phyloP scores from a whole-genome alignment of 2,888 invertebrate genomes.

The Taphrorychus bicolor region DNA sequence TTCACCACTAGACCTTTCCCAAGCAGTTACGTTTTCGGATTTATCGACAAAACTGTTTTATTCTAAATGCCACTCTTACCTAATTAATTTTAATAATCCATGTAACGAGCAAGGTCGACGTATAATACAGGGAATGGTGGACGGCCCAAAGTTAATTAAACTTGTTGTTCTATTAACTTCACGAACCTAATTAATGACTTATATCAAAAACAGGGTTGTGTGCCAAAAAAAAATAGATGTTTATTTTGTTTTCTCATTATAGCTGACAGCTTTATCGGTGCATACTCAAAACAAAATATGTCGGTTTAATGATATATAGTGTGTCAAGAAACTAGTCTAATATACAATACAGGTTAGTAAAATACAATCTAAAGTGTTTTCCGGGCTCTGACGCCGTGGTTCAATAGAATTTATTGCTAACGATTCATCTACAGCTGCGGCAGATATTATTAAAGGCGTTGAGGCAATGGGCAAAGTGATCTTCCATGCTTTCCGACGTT shows the following conservation, averaged over 20 bases:
- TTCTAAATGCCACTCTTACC: background rate
- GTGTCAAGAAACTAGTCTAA: too few relatives aligned
- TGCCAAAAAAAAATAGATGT: conserved; percentile 3
- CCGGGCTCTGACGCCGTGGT: too few relatives aligned
- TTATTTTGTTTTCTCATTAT: conserved; percentile 9
- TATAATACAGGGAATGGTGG: background rate
- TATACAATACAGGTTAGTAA: too few relatives aligned
- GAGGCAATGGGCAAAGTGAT: too few relatives aligned
- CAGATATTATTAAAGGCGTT: too few relatives aligned
- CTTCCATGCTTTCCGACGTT: too few relatives aligned
- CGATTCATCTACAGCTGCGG: too few relatives aligned
- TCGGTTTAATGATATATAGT: background rate
- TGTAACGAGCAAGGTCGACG: background rate
- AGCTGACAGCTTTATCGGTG: conserved; percentile 1
- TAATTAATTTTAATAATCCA: conserved; percentile 6
- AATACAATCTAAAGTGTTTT: too few relatives aligned
- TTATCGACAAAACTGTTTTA: background rate
- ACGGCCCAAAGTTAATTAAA: background rate
- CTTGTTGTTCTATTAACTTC: background rate
- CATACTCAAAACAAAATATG: background rate
- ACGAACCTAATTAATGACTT: background rate
- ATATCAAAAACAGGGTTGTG: background rate
- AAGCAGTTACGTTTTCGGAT: too few relatives aligned
- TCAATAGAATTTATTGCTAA: too few relatives aligned
- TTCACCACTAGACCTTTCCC: too few relatives aligned